Evolutionary conservation across 1,140 invertebrate species (phyloP), one percentile per base, ranked within the genome.

Genomic region (Diorhabda elongata): DNA sequence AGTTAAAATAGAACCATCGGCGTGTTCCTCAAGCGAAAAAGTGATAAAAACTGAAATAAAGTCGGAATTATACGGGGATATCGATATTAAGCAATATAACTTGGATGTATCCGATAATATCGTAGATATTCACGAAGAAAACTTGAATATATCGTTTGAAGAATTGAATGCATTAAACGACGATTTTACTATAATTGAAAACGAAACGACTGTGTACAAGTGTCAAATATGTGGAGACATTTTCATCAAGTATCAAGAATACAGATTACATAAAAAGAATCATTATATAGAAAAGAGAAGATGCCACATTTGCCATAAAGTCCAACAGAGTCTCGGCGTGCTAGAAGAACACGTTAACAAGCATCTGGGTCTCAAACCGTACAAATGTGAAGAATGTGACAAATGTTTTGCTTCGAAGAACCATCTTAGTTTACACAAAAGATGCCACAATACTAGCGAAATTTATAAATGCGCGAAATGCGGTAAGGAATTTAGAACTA

Each of bases 321-420:
- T 74, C 26, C 81, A 82, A 9, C 68, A 81, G 42, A 77, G 82
- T 42, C 77, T 78, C 0, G 78, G 81, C 1, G 80, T 82, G 80
- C 81, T 92, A 6, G 87, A 89, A 68, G 86, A 87, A 61, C 89
- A 90, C 76, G 85, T 87, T 79, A 80, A 86, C 7, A 85, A 86
- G 3, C 89, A 90, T 76, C 84, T 86, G 0, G 87, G 89, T 1
- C 88, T 91, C 68, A 90, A 90, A 68, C 89, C 89, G 2, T 91
- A 87, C 77, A 81, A 83, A 42, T 92, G 91, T 78, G 80, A 81
- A 59, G 76, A 82, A 2, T 85, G 85, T 69, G 81, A 81, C 45
- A 90, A 92, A 76, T 83, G 85, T 44, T 89, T 92, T 78, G 83
- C 82, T 6, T 82, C 81, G 1, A 84, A 83, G 60, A 81, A 84